phyloP scores from a whole-genome alignment of 2,888 invertebrate genomes.

The Tenodera sinensis region DNA sequence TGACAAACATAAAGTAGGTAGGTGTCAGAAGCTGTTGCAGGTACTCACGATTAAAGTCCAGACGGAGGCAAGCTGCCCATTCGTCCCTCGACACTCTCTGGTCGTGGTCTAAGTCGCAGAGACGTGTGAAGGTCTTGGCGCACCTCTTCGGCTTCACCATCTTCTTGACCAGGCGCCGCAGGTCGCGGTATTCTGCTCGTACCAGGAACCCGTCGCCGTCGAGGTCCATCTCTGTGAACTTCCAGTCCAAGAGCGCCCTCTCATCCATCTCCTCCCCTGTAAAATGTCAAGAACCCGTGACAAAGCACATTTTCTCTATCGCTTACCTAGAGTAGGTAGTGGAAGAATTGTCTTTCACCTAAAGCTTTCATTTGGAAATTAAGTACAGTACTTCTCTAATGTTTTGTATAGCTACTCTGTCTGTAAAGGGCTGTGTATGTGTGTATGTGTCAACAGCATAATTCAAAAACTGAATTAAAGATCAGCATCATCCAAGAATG shows the following conservation, averaged over 20 bases:
- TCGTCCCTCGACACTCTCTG: slow-evolving; percentile 73
- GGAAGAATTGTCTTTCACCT: too few species aligned
- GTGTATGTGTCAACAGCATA: too few species aligned
- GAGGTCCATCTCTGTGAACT: slow-evolving; percentile 78
- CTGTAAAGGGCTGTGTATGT: too few species aligned
- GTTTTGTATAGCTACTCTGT: too few species aligned
- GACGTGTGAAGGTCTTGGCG: slow-evolving; percentile 81
- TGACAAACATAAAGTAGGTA: not conserved
- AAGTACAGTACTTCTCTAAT: too few species aligned
- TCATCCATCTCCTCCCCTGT: slow-evolving; percentile 4
- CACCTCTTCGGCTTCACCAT: slow-evolving; percentile 86
- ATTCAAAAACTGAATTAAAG: too few species aligned
- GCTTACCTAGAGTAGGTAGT: too few species aligned
- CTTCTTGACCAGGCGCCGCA: slow-evolving; percentile 79
- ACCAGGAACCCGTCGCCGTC: slow-evolving; percentile 75
- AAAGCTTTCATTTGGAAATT: too few species aligned
- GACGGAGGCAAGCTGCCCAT: slow-evolving; percentile 83
- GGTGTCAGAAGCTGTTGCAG: not conserved
- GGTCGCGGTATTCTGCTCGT: slow-evolving; percentile 75
- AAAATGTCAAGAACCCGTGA: not conserved
- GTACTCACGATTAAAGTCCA: slow-evolving; percentile 79
- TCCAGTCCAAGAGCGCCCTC: slow-evolving; percentile 73
- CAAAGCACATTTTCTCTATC: too few species aligned
- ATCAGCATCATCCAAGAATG: too few species aligned
- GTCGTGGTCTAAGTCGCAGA: slow-evolving; percentile 82